Conservation (phyloP, 2,888 invertebrate genomes). For the Electrophaes corylata region DNA sequence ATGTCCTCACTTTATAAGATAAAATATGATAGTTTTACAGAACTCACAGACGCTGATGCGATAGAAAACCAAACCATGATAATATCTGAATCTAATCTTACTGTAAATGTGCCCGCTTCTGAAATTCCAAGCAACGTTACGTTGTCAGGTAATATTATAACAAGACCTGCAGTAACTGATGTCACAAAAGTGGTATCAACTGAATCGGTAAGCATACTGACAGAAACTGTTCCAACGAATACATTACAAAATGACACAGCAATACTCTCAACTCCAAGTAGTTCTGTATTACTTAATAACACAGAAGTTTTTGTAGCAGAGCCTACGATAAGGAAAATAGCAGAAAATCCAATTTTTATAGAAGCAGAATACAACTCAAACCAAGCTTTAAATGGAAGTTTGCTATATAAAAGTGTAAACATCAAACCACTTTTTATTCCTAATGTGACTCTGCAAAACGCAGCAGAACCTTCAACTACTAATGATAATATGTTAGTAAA, state of each 20-base stretch:
- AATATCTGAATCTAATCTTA: neutral
- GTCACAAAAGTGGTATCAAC: neutral
- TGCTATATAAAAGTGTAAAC: neutral
- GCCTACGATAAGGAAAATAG: neutral
- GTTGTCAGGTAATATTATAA: neutral
- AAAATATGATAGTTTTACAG: constrained; percentile 3
- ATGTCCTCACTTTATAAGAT: neutral
- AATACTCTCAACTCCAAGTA: neutral
- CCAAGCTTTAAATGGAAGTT: neutral
- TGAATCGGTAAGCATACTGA: neutral
- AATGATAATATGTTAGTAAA: neutral
- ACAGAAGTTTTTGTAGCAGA: neutral
- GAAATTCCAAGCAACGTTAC: neutral
- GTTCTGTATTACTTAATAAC: neutral
- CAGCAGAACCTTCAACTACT: neutral
- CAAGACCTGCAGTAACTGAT: neutral
- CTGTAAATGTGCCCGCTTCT: neutral
- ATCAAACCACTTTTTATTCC: neutral
- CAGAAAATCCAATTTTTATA: neutral
- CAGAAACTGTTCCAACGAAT: neutral
- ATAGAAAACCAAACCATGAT: neutral
- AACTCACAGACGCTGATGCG: neutral
- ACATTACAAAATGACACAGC: neutral
- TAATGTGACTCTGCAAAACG: neutral
- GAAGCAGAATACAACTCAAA: neutral